Conservation (phyloP, 2,797 vertebrate genomes). For the Lepilemur ruficaudatus region DNA sequence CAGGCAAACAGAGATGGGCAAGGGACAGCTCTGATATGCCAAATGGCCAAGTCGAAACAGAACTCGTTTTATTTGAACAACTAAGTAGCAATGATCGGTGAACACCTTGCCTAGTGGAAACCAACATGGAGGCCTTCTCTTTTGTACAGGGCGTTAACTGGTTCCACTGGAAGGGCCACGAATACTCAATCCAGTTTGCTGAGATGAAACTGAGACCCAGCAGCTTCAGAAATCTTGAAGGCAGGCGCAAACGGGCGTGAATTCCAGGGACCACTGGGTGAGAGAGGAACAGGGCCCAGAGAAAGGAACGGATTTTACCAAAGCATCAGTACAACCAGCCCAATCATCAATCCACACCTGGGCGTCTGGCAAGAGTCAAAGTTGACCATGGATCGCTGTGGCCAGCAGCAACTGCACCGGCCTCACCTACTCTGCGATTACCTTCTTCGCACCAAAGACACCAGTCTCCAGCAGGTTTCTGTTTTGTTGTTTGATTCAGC, state of each 20-base stretch:
- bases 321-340: constrained; percentile 65
- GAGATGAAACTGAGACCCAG: constrained; percentile 98
- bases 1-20: neutral
- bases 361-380: constrained; percentile 59
- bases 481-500: constrained; percentile 29
- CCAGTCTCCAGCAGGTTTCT: constrained; percentile 72
- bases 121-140: neutral
- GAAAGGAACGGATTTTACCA: constrained; percentile 75
- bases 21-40: neutral
- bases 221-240: constrained; percentile 96
- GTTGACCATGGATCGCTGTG: neutral
- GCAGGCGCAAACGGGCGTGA: constrained; percentile 94
- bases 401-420: constrained; percentile 39
- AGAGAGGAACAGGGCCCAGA: constrained; percentile 69
- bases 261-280: constrained; percentile 63
- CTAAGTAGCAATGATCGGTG: neutral
- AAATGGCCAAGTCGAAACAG: neutral
- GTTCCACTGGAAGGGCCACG: constrained; percentile 99
- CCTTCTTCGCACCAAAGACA: constrained; percentile 86
- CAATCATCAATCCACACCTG: constrained; percentile 55
- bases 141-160: constrained; percentile 93
- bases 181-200: constrained; percentile 95
- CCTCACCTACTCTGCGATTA: constrained; percentile 53
- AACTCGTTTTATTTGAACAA: neutral
- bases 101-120: neutral